Base-by-base conservation (phyloP, 1,140 invertebrate species). In the Leptinotarsa lineolata region DNA sequence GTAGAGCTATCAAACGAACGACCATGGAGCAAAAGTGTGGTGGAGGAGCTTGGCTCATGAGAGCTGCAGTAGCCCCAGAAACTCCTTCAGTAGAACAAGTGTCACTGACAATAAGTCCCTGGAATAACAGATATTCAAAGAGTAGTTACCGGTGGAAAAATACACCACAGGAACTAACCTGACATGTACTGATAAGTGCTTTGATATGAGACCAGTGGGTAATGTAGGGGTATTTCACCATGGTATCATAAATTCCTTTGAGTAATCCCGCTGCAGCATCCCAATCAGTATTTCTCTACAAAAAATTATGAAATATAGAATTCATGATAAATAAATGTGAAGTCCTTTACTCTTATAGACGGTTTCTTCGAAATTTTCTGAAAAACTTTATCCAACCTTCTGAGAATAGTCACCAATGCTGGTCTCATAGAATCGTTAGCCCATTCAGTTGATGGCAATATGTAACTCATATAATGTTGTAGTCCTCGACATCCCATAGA, bases 161-260 rank as follows among this genome's bases (percentile, higher is more conserved):
- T 39, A 11, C 0, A 2, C 8, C 8, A 39, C 30, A 39, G 8
- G 30, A 44, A 71, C 61, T 81, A 85, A 92, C 91, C 87, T 95
- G 94, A 75, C 94, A 94, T 0, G 94, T 95, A 75, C 89, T 91
- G 16, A 95, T 87, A 4, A 96, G 85, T 20, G 95, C 94, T 87
- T 99, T 99, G 24, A 99, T 89, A 84, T 98, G 95, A 80, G 97
- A 95, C 87, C 97, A 93, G 83, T 99, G 96, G 76, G 97, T 95
- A 63, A 99, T 96, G 81, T 97, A 99, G 0, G 96, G 95, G 86
- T 95, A 97, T 73, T 92, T 92, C 54, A 92, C 89, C 78, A 99
- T 90, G 0, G 97, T 99, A 81, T 97, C 93, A 81, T 98, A 98
- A 48, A 99, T 91, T 69, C 97, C 97, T 87, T 95, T 95, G 1